Conservation (phyloP, 2,888 invertebrate genomes). For the Graphium colonna region DNA sequence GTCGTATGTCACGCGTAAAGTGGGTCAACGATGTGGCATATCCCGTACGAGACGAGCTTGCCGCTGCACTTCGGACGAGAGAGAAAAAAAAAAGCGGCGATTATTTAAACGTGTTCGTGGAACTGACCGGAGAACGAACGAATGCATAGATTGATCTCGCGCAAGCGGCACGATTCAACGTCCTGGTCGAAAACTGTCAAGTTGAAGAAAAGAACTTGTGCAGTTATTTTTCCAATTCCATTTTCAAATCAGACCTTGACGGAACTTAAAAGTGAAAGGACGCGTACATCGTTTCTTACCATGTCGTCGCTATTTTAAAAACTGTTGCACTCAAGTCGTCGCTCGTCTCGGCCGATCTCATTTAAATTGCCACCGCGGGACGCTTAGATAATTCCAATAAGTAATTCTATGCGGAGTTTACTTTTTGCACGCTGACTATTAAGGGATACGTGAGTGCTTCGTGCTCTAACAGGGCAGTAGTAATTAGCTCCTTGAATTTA, state of each 20-base stretch:
- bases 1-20: constrained; percentile 20
- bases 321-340: background rate
- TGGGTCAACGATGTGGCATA: constrained; percentile 22
- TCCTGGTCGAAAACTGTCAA: too few relatives aligned
- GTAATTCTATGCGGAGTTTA: constrained; percentile 1
- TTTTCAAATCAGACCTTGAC: background rate
- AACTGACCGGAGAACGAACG: constrained; percentile 11
- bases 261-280: constrained; percentile 1
- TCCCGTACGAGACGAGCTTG: constrained; percentile 18
- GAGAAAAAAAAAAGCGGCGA: constrained; percentile 14
- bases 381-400: constrained; percentile 12
- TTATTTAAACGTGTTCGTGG: constrained; percentile 21
- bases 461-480: constrained; percentile 14
- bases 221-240: background rate
- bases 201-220: background rate
- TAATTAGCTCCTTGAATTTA: constrained; percentile 20
- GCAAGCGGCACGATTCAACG: background rate
- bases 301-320: background rate
- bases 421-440: constrained; percentile 15
- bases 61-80: constrained; percentile 1
- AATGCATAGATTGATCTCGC: constrained; percentile 5
- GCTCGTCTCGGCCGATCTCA: constrained; percentile 10
- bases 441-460: constrained; percentile 14
- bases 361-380: constrained; percentile 15
- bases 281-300: background rate